A percentile compares a stretch with the other conserved stretches of the same genome.
phyloP scores from a whole-genome alignment of 2,113 vertebrate genomes.

The Neodontobutis hainanensis region DNA sequence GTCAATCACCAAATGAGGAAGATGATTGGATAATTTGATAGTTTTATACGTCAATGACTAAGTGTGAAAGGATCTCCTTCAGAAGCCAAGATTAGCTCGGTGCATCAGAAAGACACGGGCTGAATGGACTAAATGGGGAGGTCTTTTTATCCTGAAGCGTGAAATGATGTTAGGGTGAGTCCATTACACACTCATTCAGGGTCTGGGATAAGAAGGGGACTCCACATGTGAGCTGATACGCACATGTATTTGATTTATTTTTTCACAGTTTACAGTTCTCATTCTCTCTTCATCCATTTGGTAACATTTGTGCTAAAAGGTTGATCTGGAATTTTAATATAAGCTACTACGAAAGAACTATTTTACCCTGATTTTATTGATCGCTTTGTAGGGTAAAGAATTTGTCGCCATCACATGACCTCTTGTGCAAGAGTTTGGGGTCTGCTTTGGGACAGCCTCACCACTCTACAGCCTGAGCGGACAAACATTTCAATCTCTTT shows the following conservation, averaged over 20 bases:
- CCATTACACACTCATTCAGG: conserved; percentile 52
- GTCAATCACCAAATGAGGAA: neutral
- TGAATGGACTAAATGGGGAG: conserved; percentile 46
- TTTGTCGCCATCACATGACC: too few species aligned
- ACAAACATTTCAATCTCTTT: conserved; percentile 38
- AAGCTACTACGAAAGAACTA: too few species aligned
- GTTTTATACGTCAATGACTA: conserved; percentile 47
- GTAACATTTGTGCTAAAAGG: too few species aligned
- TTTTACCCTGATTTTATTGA: too few species aligned
- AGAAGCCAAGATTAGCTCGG: conserved; percentile 44
- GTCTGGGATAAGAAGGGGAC: conserved; percentile 1
- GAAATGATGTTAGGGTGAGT: conserved; percentile 59
- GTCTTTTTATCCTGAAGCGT: conserved; percentile 59
- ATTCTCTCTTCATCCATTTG: too few species aligned
- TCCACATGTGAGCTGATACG: neutral
- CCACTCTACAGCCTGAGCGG: conserved; percentile 30
- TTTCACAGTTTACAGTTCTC: conserved; percentile 2
- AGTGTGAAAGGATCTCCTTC: conserved; percentile 48
- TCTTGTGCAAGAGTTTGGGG: neutral
- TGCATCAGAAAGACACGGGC: conserved; percentile 46
- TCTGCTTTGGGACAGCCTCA: conserved; percentile 23
- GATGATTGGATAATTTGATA: neutral
- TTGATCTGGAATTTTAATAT: too few species aligned
- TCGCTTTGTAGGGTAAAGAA: too few species aligned
- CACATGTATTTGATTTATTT: neutral